These are phyloP conservation scores for Rhinoptilus africanus DNA, from an alignment of 2,113 vertebrate genomes.

Conservation along the genomic window DNA sequence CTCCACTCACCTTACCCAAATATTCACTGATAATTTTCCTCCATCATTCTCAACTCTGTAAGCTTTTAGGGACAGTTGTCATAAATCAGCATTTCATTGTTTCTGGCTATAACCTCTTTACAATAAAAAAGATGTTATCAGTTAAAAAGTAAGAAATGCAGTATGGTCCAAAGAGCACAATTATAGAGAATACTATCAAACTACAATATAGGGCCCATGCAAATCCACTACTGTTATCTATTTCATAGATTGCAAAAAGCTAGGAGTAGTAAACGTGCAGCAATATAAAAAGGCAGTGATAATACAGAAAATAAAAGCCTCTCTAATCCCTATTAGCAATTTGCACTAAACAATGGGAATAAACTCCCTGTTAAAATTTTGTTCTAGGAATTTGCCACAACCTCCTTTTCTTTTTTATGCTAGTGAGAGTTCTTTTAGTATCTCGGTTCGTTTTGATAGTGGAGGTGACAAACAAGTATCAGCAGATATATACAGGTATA, in stretches of 20 bases:
- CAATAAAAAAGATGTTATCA: conserved; percentile 37
- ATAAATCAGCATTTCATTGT: conserved; percentile 67
- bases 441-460: neutral
- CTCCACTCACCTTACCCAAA: conserved; percentile 34
- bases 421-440: neutral
- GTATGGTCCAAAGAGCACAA: neutral
- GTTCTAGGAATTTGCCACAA: neutral
- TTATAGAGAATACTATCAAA: conserved; percentile 39
- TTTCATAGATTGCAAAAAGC: conserved; percentile 34
- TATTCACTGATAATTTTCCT: conserved; percentile 25
- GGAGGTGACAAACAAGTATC: neutral
- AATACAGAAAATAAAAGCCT: conserved; percentile 1
- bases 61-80: conserved; percentile 58
- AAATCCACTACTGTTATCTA: conserved; percentile 62
- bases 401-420: neutral
- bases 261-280: neutral
- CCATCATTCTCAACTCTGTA: conserved; percentile 41
- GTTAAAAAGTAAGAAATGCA: conserved; percentile 59
- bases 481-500: neutral
- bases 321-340: conserved; percentile 11
- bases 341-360: conserved; percentile 24
- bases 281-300: conserved; percentile 7
- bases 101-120: conserved; percentile 59
- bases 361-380: conserved; percentile 21
- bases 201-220: conserved; percentile 40